Evolutionary conservation across 2,113 vertebrate genomes (phyloP).

Genomic region (Coryphaenoides rupestris): DNA sequence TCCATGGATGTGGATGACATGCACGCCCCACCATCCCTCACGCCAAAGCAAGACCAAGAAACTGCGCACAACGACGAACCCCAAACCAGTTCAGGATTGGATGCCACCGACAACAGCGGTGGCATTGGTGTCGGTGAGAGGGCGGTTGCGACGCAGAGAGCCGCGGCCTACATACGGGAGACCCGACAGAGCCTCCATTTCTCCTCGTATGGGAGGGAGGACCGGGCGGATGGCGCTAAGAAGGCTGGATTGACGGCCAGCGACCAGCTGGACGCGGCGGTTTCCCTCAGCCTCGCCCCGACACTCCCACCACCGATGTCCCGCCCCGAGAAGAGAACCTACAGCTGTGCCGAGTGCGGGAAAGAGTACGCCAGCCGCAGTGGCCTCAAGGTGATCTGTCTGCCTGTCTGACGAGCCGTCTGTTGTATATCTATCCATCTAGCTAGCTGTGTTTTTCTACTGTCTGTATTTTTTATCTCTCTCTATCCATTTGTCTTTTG

Average conservation of each 20-base stretch:
- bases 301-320: conserved; percentile 67
- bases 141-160: conserved; percentile 57
- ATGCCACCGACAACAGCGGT: conserved; percentile 33
- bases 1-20: conserved; percentile 51
- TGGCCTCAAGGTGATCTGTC: conserved; percentile 67
- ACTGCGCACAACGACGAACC: conserved; percentile 45
- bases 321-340: conserved; percentile 75
- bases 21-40: conserved; percentile 24
- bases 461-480: not conserved
- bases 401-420: too few species aligned
- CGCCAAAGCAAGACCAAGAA: conserved; percentile 64
- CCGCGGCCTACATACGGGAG: conserved; percentile 67
- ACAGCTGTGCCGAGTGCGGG: conserved; percentile 75
- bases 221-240: conserved; percentile 43
- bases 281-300: conserved; percentile 61
- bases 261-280: conserved; percentile 51
- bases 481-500: not conserved
- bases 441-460: not conserved
- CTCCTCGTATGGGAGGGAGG: conserved; percentile 53
- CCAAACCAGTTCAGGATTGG: conserved; percentile 22
- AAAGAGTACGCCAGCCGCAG: conserved; percentile 78
- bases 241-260: conserved; percentile 34
- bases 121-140: conserved; percentile 44
- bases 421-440: too few species aligned
- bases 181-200: conserved; percentile 59